Base-by-base conservation (phyloP, 2,113 vertebrate genomes). In the Glaucidium brasilianum region DNA sequence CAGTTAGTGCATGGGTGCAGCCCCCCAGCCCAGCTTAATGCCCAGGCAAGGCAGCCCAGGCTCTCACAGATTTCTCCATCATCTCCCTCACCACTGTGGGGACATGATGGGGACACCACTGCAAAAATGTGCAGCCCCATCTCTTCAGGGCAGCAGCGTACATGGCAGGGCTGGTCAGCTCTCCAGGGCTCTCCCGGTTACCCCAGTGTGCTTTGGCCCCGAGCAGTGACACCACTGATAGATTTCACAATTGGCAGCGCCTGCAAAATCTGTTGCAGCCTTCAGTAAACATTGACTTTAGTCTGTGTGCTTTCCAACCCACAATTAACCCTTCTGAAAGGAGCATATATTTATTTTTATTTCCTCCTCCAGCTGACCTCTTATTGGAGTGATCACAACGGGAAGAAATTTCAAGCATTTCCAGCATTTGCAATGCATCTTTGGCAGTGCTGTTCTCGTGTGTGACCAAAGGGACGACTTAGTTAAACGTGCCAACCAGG, bases 51-150 rank as follows among this genome's bases (percentile, higher is more conserved):
- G 43, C 68, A 89, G 76, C 50, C 53, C 21, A 0, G 4, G 30
- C 41, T 67, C 39, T 49, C 59, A 39, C 37, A 49, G 64, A 30
- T 10, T 29, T 67, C n/a, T 56, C 35, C 49, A 37, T 25, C 29
- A 17, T 50, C 82, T 60, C 52, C 39, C 1, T 0, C 0, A 1
- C 9, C 3, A 0, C 7, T 34, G 16, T 12, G 12, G 50, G 47
- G 37, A 25, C 10, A 4, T 2, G 68, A 68, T 55, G 68, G 49
- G 58, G 68, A 22, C 1, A 69, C 6, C 3, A 0, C 26, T 32
- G 35, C 45, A 76, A 12, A 29, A 62, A 18, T 3, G 6, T 16
- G 20, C 52, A 27, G 47, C 82, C 26, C 43, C 29, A 17, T 15
- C n/a, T 67, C 43, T 60, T 3, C 0, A 8, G 80, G 49, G 23